These are phyloP conservation scores for Philereme transversata DNA, from an alignment of 2,888 invertebrate species.

Conservation along the genomic window DNA sequence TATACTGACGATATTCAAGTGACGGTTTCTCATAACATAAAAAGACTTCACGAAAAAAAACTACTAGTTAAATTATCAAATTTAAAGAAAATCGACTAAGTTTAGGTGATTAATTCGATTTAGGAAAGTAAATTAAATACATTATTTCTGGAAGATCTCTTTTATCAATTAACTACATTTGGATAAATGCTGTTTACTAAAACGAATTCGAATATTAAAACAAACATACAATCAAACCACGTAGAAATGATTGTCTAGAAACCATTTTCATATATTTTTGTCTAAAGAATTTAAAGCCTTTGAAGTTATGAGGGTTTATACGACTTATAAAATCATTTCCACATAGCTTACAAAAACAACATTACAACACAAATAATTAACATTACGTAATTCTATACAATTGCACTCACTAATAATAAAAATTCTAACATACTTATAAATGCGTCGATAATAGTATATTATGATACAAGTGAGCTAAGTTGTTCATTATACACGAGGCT, in stretches of 20 bases:
- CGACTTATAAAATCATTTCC: conserved; percentile 9
- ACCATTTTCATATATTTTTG: neutral
- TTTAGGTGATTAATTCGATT: too few relatives aligned
- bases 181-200: conserved; percentile 48
- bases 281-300: neutral
- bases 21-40: too few relatives aligned
- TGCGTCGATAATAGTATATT: conserved; percentile 51
- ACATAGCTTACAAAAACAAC: conserved; percentile 6
- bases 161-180: conserved; percentile 46
- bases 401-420: conserved; percentile 15
- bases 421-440: conserved; percentile 38
- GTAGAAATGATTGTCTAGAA: conserved; percentile 18
- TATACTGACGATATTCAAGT: too few relatives aligned
- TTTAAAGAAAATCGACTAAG: too few relatives aligned
- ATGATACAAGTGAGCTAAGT: too few relatives aligned
- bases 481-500: too few relatives aligned
- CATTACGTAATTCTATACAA: conserved; percentile 25
- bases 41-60: too few relatives aligned
- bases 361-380: conserved; percentile 24
- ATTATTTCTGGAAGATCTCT: conserved; percentile 38
- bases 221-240: conserved; percentile 19
- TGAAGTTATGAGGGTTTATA: neutral
- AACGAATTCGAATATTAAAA: conserved; percentile 36
- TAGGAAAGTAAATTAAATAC: conserved; percentile 32
- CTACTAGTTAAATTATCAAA: too few relatives aligned